Percentiles rank a stretch among this genome's conserved stretches.
Evolutionary conservation across 1,140 invertebrate genomes (phyloP).

Genomic region (Mycetomoellerius zeteki): DNA sequence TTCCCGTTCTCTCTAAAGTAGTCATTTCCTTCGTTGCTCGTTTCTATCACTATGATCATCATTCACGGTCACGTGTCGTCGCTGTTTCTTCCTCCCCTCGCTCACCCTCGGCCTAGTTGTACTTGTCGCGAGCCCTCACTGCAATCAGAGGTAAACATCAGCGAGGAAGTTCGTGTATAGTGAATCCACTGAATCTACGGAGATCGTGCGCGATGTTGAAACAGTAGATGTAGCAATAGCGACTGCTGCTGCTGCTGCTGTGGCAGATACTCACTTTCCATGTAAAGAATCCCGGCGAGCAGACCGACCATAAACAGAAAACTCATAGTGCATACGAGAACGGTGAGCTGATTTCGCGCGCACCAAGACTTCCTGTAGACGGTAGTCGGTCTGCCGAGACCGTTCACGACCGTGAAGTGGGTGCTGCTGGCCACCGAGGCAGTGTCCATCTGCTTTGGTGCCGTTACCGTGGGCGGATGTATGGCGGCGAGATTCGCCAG

Average conservation of each 20-base stretch:
- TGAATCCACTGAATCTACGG: constrained; percentile 55
- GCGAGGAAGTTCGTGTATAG: constrained; percentile 37
- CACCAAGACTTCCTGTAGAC: constrained; percentile 90
- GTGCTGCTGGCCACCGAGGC: constrained; percentile 93
- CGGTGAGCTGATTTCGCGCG: constrained; percentile 92
- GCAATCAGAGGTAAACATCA: constrained; percentile 82
- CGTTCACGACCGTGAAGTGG: constrained; percentile 94
- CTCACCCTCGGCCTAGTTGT: constrained; percentile 75
- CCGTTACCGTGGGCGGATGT: constrained; percentile 87
- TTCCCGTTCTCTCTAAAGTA: constrained; percentile 1
- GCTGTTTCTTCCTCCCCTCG: constrained; percentile 19
- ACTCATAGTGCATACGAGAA: constrained; percentile 93
- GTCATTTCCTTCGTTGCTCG: constrained; percentile 7
- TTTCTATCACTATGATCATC: constrained; percentile 32
- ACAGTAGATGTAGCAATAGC: constrained; percentile 10
- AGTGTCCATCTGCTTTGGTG: constrained; percentile 87
- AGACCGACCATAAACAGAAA: constrained; percentile 92
- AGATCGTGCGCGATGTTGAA: constrained; percentile 49
- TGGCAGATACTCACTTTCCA: constrained; percentile 86
- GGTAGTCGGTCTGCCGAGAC: constrained; percentile 89
- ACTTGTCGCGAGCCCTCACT: constrained; percentile 89
- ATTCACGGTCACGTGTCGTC: constrained; percentile 40
- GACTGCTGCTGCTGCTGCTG: background rate
- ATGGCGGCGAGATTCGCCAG: constrained; percentile 90
- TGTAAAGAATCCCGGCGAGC: constrained; percentile 90